A percentile compares a stretch with the other conserved stretches of the same genome.
Evolutionary conservation across 2,113 vertebrate species (phyloP).

Genomic region (Pollachius pollachius): DNA sequence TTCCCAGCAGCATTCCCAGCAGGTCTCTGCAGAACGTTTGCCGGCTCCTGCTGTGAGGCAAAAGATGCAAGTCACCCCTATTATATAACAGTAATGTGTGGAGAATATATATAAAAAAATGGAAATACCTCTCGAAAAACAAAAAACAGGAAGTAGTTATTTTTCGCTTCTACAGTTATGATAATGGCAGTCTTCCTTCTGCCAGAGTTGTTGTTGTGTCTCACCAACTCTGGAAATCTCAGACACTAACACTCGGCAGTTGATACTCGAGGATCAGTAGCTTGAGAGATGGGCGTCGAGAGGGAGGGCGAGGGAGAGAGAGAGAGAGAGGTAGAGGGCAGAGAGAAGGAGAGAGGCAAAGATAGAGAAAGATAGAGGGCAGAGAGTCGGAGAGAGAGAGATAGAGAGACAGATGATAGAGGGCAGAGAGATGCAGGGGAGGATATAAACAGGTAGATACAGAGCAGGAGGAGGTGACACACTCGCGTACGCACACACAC

Average conservation of each 20-base stretch:
- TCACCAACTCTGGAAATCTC: slow-evolving; percentile 38
- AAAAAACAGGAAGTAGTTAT: no score
- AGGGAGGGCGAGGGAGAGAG: slow-evolving; percentile 2
- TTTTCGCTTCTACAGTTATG: slow-evolving; percentile 33
- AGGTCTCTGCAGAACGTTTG: no score
- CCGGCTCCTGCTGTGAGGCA: no score
- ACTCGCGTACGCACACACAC: slow-evolving; percentile 7
- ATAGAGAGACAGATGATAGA: slow-evolving; percentile 1
- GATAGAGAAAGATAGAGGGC: background rate
- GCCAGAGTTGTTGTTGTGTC: slow-evolving; percentile 31
- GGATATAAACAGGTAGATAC: slow-evolving; percentile 44
- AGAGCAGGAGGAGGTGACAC: slow-evolving; percentile 25
- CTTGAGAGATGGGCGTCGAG: slow-evolving; percentile 18
- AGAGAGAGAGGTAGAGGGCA: slow-evolving; percentile 18
- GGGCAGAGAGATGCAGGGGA: background rate
- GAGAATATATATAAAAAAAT: no score
- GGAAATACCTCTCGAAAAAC: no score
- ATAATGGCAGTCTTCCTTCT: slow-evolving; percentile 47
- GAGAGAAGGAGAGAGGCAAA: slow-evolving; percentile 19
- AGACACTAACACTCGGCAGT: slow-evolving; percentile 28
- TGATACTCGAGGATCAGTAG: slow-evolving; percentile 31
- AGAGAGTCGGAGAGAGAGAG: no score
- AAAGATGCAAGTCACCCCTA: no score
- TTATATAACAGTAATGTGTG: no score
- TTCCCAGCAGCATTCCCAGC: no score